A percentile compares a stretch with the other conserved stretches of the same genome.
These are phyloP conservation scores for Yponomeuta plumbellus DNA, from an alignment of 2,888 invertebrate genomes.

Conservation along the genomic window DNA sequence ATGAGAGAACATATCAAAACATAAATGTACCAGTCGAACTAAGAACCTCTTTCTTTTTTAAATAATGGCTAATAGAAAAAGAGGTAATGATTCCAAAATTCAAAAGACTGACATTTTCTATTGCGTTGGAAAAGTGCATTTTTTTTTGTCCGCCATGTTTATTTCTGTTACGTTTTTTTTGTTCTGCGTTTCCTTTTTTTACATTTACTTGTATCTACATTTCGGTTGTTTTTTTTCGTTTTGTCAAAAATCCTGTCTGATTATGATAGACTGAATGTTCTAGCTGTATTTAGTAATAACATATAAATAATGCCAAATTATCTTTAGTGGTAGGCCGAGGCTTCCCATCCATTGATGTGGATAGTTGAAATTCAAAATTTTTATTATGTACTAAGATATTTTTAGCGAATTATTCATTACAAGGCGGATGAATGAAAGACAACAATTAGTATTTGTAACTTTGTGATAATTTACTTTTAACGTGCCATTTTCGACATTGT, in stretches of 20 bases:
- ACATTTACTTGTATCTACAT: neutral
- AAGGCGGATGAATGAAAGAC: neutral
- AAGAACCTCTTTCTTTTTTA: too few species aligned
- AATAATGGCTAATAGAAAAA: too few species aligned
- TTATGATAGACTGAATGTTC: conserved; percentile 4
- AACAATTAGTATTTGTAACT: neutral
- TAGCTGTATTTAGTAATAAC: neutral
- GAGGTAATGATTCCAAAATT: too few species aligned
- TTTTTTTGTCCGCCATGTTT: too few species aligned
- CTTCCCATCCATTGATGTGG: neutral
- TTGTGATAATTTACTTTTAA: conserved; percentile 2
- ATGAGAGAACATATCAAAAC: too few species aligned
- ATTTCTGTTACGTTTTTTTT: too few species aligned
- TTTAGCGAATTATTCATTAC: neutral
- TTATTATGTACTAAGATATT: neutral
- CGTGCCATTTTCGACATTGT: neutral
- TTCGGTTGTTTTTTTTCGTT: neutral
- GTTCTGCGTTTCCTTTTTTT: neutral
- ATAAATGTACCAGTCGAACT: too few species aligned
- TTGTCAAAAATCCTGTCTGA: conserved; percentile 2
- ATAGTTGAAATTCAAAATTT: conserved; percentile 4
- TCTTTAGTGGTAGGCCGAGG: neutral
- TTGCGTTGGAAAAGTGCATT: too few species aligned
- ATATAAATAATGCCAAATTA: neutral
- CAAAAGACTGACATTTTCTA: too few species aligned